phyloP scores from a whole-genome alignment of 2,113 vertebrate species.

The Ceyx margarethae region DNA sequence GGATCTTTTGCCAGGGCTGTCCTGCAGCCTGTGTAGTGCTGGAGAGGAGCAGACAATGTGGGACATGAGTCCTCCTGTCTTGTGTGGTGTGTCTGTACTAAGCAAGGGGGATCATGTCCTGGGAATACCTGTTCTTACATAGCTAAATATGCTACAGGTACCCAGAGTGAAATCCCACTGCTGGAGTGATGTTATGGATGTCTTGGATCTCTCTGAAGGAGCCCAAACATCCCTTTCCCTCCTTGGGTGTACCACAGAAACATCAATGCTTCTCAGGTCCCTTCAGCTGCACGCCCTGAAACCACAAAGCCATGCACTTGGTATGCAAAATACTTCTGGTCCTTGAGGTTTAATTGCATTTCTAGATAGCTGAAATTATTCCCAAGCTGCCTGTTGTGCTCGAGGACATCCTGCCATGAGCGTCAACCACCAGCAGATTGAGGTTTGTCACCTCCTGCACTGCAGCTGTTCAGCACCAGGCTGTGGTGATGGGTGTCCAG shows the following conservation, averaged over 20 bases:
- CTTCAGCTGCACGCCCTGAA: not conserved
- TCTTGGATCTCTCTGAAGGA: not conserved
- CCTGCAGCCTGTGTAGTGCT: not conserved
- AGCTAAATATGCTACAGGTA: not conserved
- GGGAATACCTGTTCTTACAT: not conserved
- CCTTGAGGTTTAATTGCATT: not conserved
- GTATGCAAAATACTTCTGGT: not conserved
- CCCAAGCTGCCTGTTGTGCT: not conserved
- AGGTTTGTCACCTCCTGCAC: not conserved
- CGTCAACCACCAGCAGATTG: not conserved
- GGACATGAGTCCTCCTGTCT: not conserved
- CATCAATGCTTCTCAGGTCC: fast-evolving
- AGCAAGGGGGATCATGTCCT: not conserved
- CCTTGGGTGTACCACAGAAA: not conserved
- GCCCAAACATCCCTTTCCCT: not conserved
- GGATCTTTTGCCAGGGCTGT: not conserved
- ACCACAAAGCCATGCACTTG: not conserved
- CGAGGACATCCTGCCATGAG: not conserved
- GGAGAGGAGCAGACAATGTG: not conserved
- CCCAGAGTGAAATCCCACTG: not conserved
- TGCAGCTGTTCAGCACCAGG: not conserved
- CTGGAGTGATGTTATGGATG: not conserved
- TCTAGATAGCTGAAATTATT: not conserved
- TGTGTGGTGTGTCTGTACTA: fast-evolving
- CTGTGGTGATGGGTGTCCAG: not conserved